Base-by-base conservation (phyloP, 2,888 invertebrate genomes). In the Caenorhabditis wallacei region DNA sequence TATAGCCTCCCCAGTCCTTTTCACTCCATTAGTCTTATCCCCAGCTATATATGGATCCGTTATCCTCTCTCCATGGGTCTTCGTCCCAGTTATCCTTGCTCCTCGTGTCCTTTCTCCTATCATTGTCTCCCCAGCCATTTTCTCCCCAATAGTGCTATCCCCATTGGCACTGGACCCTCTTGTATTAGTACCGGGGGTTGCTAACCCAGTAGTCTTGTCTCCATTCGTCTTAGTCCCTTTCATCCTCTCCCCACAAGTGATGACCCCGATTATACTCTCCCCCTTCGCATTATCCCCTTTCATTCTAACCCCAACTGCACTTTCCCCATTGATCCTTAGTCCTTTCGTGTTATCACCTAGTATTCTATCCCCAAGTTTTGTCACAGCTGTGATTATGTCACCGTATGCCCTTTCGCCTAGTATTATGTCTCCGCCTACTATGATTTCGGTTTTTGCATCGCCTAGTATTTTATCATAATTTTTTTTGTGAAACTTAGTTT, bases 41-140 rank as follows among this genome's bases (percentile, higher is more conserved):
- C 85, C 86, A 1, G 61, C 84, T 3, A 78, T 87, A 30, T 85
- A 70, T 35, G 82, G 84, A 24, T 40, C 81, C 13, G 78, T 81
- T 18, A 82, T 88, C 54, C 64, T 89, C 16, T 87, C 87, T 18
- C 89, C 89, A 10, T 88, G 89, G 88, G 64, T 85, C n/a, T 88
- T 89, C 61, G 84, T 89, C 10, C 88, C 88, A 1, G 84, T 88
- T 26, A 80, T 84, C 22, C 48, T 82, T 4, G 63, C 56, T 18
- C 85, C 85, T 16, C 84, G 84, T 71, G 59, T 84, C 18, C 57
- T 86, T 10, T 64, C 82, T 10, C 88, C 89, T 8, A 61, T 87
- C 51, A 84, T 89, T 57, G 74, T 89, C 24, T 84, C 87, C 0
- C 89, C 89, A 0, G 79, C 87, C 16, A 82, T 88, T n/a, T 85